Evolutionary conservation across 2,888 invertebrate species (phyloP).

Genomic region (Nycteola revayana): DNA sequence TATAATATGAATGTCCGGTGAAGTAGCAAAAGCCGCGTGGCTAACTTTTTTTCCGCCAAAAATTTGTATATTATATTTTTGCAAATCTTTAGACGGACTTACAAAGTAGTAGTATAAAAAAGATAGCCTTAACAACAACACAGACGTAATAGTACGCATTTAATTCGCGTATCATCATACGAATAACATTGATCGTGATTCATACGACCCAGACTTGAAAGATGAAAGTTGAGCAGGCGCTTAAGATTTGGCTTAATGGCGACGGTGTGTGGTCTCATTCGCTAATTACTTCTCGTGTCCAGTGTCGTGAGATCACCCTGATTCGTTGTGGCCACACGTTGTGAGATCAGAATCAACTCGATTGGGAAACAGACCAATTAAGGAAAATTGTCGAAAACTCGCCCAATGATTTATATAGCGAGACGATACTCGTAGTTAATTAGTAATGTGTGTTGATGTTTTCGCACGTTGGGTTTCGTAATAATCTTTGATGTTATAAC

Average conservation of each 20-base stretch:
- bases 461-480: slow-evolving; percentile 28
- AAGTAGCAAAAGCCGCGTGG: too few species aligned
- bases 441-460: slow-evolving; percentile 37
- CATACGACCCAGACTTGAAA: slow-evolving; percentile 54
- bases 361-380: slow-evolving; percentile 68
- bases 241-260: slow-evolving; percentile 40
- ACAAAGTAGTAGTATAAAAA: too few species aligned
- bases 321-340: slow-evolving; percentile 55
- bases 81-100: too few species aligned
- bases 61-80: too few species aligned
- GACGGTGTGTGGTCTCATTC: slow-evolving; percentile 58
- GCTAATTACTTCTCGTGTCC: slow-evolving; percentile 54
- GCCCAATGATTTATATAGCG: slow-evolving; percentile 55
- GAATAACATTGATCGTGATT: slow-evolving; percentile 47
- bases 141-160: too few species aligned
- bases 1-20: too few species aligned
- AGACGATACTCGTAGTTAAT: slow-evolving; percentile 46
- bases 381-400: slow-evolving; percentile 62
- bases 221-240: slow-evolving; percentile 54
- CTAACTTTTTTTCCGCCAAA: too few species aligned
- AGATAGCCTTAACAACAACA: too few species aligned
- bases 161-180: slow-evolving; percentile 14
- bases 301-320: slow-evolving; percentile 60
- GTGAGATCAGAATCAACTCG: slow-evolving; percentile 52
- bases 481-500: too few species aligned